Evolutionary conservation across 2,113 vertebrate species (phyloP), one percentile per base, ranked within the genome.

Genomic region (Pituophis catenifer): DNA sequence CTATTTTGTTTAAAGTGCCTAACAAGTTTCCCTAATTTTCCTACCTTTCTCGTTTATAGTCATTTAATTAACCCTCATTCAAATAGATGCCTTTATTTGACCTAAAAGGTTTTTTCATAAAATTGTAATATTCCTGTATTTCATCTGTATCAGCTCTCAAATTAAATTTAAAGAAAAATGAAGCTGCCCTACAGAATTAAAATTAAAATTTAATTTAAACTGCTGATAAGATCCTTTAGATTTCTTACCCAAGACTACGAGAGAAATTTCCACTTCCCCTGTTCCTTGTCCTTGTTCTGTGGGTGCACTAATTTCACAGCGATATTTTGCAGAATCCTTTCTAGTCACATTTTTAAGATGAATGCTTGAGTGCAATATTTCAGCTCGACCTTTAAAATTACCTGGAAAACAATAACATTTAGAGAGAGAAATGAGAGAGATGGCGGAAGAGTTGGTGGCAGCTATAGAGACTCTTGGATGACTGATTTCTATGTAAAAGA

Each of bases 301-400:
- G 2, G 98, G 97, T 50, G 98, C 98, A 17, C 98, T 99, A 95
- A 99, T 98, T 97, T 99, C 99, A 81, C 99, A 99, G 53, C 99
- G 99, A 90, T 99, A 99, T 86, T 98, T 98, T 8, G 98, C 99
- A 0, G 99, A 98, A 88, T 99, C 99, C 5, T 95, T 98, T 97
- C 98, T 98, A 33, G 98, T 99, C 93, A 99, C 99, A 75, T 96
- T 97, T 59, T 90, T 97, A 95, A 99, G 98, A 4, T 96, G 98
- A 92, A 99, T 98, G 33, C 98, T 99, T 90, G 98, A 98, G 17
- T 98, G 98, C 0, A 97, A 94, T 85, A 99, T 99, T 94, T 97
- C 96, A 0, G 99, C 99, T 92, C 99, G 98, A 44, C 97, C 97
- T 93, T 95, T 97, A 92, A 99, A 99, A 50, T 98, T 94, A 93